A percentile compares a stretch with the other conserved stretches of the same genome.
Evolutionary conservation across 2,888 invertebrate species (phyloP).

Genomic region (Cancer borealis): DNA sequence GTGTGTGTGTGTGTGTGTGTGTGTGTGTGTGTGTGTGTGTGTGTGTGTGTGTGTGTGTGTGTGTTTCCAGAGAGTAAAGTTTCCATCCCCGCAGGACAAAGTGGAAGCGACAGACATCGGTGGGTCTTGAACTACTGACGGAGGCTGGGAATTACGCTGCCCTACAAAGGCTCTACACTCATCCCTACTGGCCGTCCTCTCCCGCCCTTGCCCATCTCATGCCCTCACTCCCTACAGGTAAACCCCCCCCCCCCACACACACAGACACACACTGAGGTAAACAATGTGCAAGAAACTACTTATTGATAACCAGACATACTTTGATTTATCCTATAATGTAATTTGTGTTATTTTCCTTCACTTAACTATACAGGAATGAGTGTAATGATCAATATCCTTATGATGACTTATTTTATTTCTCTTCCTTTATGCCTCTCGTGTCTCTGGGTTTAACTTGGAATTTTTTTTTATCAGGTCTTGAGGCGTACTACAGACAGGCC

Average conservation of each 20-base stretch:
- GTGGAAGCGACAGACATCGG: slow-evolving; percentile 99
- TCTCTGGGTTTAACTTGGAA: background rate
- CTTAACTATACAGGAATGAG: background rate
- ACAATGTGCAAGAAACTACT: background rate
- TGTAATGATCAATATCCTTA: background rate
- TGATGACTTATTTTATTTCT: background rate
- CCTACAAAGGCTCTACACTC: slow-evolving; percentile 95
- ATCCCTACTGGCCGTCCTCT: slow-evolving; percentile 58
- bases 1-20: too few species aligned
- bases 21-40: too few species aligned
- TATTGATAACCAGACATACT: background rate
- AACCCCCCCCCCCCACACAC: background rate
- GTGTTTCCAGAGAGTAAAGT: background rate
- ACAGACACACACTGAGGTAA: background rate
- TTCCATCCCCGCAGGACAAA: slow-evolving; percentile 85
- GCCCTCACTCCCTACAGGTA: slow-evolving; percentile 62
- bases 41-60: too few species aligned
- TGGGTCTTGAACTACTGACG: slow-evolving; percentile 96
- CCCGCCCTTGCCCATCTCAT: slow-evolving; percentile 57
- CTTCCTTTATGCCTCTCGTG: background rate
- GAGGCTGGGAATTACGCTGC: slow-evolving; percentile 99
- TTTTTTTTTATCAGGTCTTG: slow-evolving; percentile 48
- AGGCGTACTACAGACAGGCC: slow-evolving; percentile 77
- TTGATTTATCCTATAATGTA: background rate
- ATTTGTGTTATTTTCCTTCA: background rate